Percentiles rank a stretch among this genome's conserved stretches.
phyloP scores from a whole-genome alignment of 1,140 invertebrate species.

The Ostrea denselamellosa region DNA sequence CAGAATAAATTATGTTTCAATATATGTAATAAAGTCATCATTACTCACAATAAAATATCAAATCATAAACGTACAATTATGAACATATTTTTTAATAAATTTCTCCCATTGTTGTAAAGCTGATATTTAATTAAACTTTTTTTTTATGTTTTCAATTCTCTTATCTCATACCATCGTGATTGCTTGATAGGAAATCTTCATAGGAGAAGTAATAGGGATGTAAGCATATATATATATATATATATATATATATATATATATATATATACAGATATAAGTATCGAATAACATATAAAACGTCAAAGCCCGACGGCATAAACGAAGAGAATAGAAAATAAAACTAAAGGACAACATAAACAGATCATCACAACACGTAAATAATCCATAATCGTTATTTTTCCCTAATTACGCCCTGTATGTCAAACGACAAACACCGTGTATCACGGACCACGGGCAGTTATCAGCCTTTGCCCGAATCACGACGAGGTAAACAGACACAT shows the following conservation, averaged over 20 bases:
- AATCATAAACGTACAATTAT: no score
- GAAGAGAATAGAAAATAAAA: not conserved
- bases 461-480: not conserved
- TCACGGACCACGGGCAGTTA: not conserved
- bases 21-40: no score
- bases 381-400: slow-evolving; percentile 8
- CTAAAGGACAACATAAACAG: not conserved
- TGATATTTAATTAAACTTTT: no score
- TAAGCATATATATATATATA: not conserved
- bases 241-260: no score
- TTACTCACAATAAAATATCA: no score
- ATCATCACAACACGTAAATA: not conserved
- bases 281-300: not conserved
- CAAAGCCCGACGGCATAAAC: not conserved
- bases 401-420: not conserved
- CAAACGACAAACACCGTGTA: not conserved
- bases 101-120: no score
- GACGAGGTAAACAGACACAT: not conserved
- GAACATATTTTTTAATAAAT: no score
- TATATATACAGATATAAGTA: no score
- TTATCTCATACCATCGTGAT: no score
- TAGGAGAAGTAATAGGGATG: not conserved
- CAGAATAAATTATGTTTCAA: no score
- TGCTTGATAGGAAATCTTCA: no score
- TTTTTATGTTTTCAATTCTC: no score